phyloP scores from a whole-genome alignment of 2,113 vertebrate genomes.

The Muntiacus reevesi region DNA sequence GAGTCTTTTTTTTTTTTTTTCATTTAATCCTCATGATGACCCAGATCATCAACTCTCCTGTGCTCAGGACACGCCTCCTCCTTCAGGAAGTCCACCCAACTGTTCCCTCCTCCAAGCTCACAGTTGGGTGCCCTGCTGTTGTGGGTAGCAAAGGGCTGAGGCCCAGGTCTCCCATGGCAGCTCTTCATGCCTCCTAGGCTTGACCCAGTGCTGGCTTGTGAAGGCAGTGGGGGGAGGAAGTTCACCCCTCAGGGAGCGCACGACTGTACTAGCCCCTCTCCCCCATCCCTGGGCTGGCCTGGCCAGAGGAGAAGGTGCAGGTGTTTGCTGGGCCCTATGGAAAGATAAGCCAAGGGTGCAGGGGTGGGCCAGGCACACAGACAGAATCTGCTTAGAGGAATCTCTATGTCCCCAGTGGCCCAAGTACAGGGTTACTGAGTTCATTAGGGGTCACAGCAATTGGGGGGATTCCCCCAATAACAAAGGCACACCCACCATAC shows the following conservation, averaged over 20 bases:
- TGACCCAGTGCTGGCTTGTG: neutral
- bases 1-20: neutral
- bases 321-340: neutral
- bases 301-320: neutral
- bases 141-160: neutral
- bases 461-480: neutral
- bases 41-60: neutral
- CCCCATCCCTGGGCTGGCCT: neutral
- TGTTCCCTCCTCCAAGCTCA: neutral
- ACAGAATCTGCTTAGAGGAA: neutral
- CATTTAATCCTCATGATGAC: neutral
- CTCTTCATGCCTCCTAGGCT: neutral
- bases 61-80: neutral
- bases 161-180: neutral
- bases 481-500: neutral
- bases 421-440: neutral
- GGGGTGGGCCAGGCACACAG: neutral
- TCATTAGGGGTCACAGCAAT: neutral
- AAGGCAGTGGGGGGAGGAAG: neutral
- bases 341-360: neutral
- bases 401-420: neutral
- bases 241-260: neutral
- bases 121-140: neutral
- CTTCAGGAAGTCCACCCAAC: neutral
- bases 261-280: neutral